Evolutionary conservation across 2,113 vertebrate species (phyloP), one percentile per base, ranked within the genome.

Genomic region (Anseranas semipalmata): DNA sequence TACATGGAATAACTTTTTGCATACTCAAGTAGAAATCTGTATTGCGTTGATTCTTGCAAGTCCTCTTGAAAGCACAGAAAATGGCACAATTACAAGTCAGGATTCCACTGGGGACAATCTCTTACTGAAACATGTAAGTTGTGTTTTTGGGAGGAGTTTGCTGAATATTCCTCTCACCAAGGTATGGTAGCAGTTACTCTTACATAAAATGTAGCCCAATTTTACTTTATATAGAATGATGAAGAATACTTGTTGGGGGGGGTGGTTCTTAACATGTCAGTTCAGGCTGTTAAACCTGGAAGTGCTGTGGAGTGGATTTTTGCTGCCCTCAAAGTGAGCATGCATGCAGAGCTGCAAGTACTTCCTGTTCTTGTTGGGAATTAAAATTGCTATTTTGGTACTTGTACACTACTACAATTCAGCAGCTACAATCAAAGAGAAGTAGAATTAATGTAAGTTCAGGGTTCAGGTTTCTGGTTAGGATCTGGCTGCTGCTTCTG

Each of bases 1-100:
- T 88, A 99, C 99, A 0, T 99, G 99, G 99, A 99, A 99, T 97
- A 99, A 99, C 94, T 99, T 99, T 94, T 98, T 99, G 91, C 99
- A 99, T 94, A 99, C 99, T 66, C 99, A 99, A 98, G 99, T 99
- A 97, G 99, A 99, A 98, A 99, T 99, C 80, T 99, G 99, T 96
- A 98, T 99, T 90, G 99, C 99, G 25, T 98, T 99, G 98, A 99
- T 99, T 94, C 98, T 99, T 96, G 99, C 99, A 48, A 99, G 99
- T 98, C 99, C 99, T 84, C 98, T 99, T n/a, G 98, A 99, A 92
- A 97, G 93, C 95, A 93, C 97, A 18, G 99, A 99, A 89, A 98
- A 98, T 87, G 94, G 98, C 82, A 98, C 98, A 67, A 98, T 99
- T 86, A 98, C 98, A 85, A 98, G 98, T 75, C 97, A 98, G 37